A percentile compares a stretch with the other conserved stretches of the same genome.
Evolutionary conservation across 2,888 invertebrate genomes (phyloP).

Genomic region (Melanotus villosus): DNA sequence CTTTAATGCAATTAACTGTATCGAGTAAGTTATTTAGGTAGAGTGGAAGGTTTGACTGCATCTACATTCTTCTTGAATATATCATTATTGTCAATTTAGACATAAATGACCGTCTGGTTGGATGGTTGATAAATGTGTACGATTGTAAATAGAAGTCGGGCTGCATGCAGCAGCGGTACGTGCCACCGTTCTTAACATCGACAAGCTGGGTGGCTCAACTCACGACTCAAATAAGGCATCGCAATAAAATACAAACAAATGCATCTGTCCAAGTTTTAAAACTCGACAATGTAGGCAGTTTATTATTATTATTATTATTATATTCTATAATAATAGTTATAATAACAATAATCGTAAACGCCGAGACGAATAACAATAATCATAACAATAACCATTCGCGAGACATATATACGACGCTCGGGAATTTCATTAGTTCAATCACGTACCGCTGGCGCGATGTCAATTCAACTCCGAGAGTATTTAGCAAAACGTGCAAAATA

Average conservation of each 20-base stretch:
- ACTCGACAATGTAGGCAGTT: conserved; percentile 26
- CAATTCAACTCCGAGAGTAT: conserved; percentile 44
- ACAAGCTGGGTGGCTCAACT: conserved; percentile 57
- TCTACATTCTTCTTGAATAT: conserved; percentile 59
- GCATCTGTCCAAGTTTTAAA: conserved; percentile 34
- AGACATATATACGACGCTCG: conserved; percentile 63
- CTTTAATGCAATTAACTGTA: conserved; percentile 28
- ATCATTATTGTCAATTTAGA: conserved; percentile 65
- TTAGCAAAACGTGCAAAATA: conserved; percentile 39
- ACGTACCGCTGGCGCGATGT: conserved; percentile 57
- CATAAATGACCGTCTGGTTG: conserved; percentile 62
- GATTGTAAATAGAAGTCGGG: conserved; percentile 64
- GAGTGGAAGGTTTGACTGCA: conserved; percentile 47
- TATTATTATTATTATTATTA: conserved; percentile 38
- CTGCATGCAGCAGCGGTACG: conserved; percentile 58
- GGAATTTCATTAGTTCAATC: conserved; percentile 66
- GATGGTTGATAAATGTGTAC: conserved; percentile 63
- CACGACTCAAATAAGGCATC: conserved; percentile 51
- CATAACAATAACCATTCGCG: conserved; percentile 66
- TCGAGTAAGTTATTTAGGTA: conserved; percentile 20
- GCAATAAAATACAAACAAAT: conserved; percentile 49
- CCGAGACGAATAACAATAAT: conserved; percentile 65
- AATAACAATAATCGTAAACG: conserved; percentile 63
- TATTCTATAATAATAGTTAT: conserved; percentile 45
- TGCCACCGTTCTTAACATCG: conserved; percentile 53